Base-by-base conservation (phyloP, 1,140 invertebrate genomes). In the Drosophila azteca region DNA sequence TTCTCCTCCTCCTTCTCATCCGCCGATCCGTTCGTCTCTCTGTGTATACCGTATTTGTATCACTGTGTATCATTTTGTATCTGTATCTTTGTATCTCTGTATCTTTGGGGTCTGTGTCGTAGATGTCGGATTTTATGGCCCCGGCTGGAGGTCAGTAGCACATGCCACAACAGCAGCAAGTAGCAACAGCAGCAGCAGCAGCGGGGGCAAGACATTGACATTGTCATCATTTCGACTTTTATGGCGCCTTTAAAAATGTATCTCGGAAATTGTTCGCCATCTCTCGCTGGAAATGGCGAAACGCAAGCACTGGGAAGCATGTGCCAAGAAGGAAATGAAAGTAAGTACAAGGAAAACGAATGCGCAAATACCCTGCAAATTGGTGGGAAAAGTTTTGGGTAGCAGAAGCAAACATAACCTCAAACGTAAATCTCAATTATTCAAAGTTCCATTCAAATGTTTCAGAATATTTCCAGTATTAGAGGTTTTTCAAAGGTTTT, bases 171-270 rank as follows among this genome's bases (percentile, higher is more conserved):
- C 29, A 31, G 29, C 29, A 31, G 29, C 31, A 35, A 35, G 31
- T 2, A 35, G 31, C 29, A 9, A 8, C 31, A 35, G 31, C 8
- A 35, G 35, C 35, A 0, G 11, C 35, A 39, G 35, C 11, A 26
- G 53, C 24, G 31, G 43, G 43, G 48, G 52, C 65, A 62, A 85
- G 83, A 82, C 83, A 88, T 88, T 88, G 84, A 88, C 83, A 88
- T 88, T 88, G 83, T 88, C 83, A 88, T 89, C 74, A 83, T 76
- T 73, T 88, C 77, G 79, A 88, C 83, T 88, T 88, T 88, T 88
- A 88, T 88, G 83, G 83, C 83, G 83, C 80, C 83, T 88, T 69
- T 88, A 88, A 88, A 88, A 87, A 82, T 81, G 65, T 87, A 87
- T 87, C 64, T 81, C 69, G 65, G 35, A 75, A 79, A 83, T 68